Conservation (phyloP, 2,888 invertebrate species). For the Sarcophaga variegata region DNA sequence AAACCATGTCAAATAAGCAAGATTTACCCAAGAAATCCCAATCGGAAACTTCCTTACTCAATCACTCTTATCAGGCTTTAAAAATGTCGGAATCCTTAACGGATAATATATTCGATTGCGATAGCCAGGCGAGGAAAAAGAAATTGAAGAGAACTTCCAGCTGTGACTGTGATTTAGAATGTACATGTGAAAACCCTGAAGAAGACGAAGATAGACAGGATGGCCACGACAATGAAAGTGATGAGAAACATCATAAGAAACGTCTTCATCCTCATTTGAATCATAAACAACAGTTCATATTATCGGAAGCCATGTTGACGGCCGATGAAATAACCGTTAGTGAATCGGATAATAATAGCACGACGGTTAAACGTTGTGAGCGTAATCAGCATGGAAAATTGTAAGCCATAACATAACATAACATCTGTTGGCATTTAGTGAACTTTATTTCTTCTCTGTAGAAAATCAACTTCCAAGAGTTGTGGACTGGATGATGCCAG, state of each 20-base stretch:
- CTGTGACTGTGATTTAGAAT: slow-evolving; percentile 78
- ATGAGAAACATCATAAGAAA: slow-evolving; percentile 70
- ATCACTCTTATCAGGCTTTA: slow-evolving; percentile 78
- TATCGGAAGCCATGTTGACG: slow-evolving; percentile 74
- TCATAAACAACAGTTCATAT: slow-evolving; percentile 58
- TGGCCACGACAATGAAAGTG: slow-evolving; percentile 31
- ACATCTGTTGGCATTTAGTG: too few species aligned
- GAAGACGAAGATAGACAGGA: background rate
- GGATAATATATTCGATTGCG: slow-evolving; percentile 62
- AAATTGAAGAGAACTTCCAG: slow-evolving; percentile 71
- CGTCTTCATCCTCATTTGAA: slow-evolving; percentile 36
- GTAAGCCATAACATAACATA: slow-evolving; percentile 15
- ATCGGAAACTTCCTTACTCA: slow-evolving; percentile 77
- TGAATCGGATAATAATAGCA: slow-evolving; percentile 79
- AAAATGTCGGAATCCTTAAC: slow-evolving; percentile 69
- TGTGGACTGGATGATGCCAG: slow-evolving; percentile 65
- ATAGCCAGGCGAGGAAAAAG: slow-evolving; percentile 51
- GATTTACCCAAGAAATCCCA: slow-evolving; percentile 68
- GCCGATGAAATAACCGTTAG: slow-evolving; percentile 79
- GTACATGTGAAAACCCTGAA: slow-evolving; percentile 72
- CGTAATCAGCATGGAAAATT: slow-evolving; percentile 58
- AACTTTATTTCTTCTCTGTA: slow-evolving; percentile 6
- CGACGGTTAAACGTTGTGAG: slow-evolving; percentile 74
- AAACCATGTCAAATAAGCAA: slow-evolving; percentile 5
- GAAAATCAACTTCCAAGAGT: slow-evolving; percentile 62